Conservation (phyloP, 2,113 vertebrate genomes). For the Entomyzon cyanotis region DNA sequence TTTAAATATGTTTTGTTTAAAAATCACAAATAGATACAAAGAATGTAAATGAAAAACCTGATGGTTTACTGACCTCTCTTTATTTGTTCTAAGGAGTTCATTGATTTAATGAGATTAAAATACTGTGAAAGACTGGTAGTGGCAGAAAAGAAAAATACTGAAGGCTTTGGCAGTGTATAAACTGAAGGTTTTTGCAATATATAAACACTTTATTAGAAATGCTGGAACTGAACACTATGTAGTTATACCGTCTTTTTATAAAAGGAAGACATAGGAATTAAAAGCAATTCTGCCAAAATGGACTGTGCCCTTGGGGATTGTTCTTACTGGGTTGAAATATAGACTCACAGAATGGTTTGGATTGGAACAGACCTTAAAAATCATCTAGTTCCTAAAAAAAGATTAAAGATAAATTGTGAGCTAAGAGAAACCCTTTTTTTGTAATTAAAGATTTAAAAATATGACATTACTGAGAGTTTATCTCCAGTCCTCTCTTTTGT, state of each 20-base stretch:
- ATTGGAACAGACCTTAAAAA: neutral
- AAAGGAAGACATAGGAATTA: neutral
- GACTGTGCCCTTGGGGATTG: neutral
- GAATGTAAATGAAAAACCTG: neutral
- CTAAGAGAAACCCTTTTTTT: neutral
- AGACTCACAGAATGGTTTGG: neutral
- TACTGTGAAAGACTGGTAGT: neutral
- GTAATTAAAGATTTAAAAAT: neutral
- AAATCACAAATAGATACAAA: neutral
- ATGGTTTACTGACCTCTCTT: neutral
- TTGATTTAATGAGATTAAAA: slow-evolving; percentile 4
- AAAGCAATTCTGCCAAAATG: neutral
- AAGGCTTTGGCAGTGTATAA: neutral
- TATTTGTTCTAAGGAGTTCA: neutral
- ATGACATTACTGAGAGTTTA: neutral
- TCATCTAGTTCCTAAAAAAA: neutral
- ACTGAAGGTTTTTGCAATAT: neutral
- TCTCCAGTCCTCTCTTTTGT: neutral
- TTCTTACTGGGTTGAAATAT: neutral
- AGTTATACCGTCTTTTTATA: neutral
- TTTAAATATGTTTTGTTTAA: neutral
- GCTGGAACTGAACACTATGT: neutral
- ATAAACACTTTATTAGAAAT: neutral
- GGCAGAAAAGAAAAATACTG: neutral
- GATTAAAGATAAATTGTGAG: neutral